phyloP scores from a whole-genome alignment of 2,888 invertebrate species.

The Willowsia nigromaculata region DNA sequence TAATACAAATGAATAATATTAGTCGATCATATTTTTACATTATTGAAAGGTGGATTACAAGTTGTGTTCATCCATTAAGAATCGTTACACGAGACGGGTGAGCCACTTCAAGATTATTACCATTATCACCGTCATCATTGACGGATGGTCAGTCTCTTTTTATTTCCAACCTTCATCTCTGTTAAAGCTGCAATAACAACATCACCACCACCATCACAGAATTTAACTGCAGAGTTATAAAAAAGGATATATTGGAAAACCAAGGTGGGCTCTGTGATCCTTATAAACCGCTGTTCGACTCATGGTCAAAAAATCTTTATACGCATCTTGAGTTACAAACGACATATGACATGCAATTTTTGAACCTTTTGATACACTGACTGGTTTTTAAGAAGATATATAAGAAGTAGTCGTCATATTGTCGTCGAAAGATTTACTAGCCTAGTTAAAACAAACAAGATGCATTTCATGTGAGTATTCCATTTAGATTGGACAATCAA shows the following conservation, averaged over 20 bases:
- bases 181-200: not conserved
- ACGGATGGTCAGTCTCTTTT: constrained; percentile 27
- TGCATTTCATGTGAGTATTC: not conserved
- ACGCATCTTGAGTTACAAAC: not conserved
- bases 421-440: not conserved
- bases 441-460: not conserved
- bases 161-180: constrained; percentile 24
- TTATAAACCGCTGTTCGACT: not conserved
- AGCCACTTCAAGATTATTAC: constrained; percentile 61
- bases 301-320: not conserved
- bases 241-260: constrained; percentile 6
- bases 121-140: constrained; percentile 21
- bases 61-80: constrained; percentile 54
- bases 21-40: constrained; percentile 52
- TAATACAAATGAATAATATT: constrained; percentile 63
- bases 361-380: not conserved
- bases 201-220: constrained; percentile 29
- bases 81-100: constrained; percentile 56
- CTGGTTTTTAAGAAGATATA: too few relatives aligned
- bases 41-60: constrained; percentile 66
- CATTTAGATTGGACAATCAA: not conserved
- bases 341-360: not conserved
- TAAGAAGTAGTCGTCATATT: not conserved
- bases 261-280: constrained; percentile 55
- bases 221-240: not conserved